phyloP scores from a whole-genome alignment of 2,888 invertebrate species.

The Sesia bembeciformis region DNA sequence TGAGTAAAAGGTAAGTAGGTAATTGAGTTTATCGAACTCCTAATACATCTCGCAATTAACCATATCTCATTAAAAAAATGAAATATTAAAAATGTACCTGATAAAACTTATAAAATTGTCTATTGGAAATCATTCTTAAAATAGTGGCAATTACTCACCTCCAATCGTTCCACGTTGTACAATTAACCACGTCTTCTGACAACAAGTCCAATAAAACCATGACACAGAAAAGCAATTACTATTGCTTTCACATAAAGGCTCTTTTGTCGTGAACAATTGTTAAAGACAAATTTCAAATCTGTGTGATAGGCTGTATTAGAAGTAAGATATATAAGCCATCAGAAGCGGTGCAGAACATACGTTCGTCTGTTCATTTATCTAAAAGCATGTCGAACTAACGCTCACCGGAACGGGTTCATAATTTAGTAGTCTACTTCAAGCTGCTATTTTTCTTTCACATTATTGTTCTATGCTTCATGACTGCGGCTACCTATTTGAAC shows the following conservation, averaged over 20 bases:
- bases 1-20: too few species aligned
- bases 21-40: too few species aligned
- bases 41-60: too few species aligned
- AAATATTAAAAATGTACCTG: too few species aligned
- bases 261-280: not conserved
- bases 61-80: too few species aligned
- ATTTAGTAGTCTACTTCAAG: conserved; percentile 30
- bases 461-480: not conserved
- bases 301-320: conserved; percentile 3
- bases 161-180: not conserved
- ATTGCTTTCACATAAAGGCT: too few species aligned
- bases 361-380: conserved; percentile 45
- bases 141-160: conserved; percentile 46
- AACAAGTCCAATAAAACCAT: too few species aligned
- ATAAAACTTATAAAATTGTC: not conserved
- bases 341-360: conserved; percentile 23
- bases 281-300: too few species aligned
- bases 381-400: conserved; percentile 42
- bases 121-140: not conserved
- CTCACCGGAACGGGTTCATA: conserved; percentile 28
- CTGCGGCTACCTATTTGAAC: not conserved
- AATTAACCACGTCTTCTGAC: too few species aligned
- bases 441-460: conserved; percentile 28
- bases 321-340: conserved; percentile 24
- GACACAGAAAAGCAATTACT: too few species aligned